phyloP scores from a whole-genome alignment of 2,888 invertebrate genomes.

The Charanyca ferruginea region DNA sequence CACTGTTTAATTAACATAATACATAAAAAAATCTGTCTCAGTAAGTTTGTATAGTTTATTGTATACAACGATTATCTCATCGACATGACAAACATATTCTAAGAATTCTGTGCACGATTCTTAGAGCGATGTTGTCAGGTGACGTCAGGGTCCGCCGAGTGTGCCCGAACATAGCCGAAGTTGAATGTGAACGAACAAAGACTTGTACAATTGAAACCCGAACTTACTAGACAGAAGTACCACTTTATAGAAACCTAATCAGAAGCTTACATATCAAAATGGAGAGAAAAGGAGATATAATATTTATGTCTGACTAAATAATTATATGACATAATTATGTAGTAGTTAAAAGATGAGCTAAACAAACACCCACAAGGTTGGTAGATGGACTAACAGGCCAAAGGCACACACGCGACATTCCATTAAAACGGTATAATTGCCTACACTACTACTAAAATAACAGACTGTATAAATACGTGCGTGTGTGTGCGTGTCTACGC shows the following conservation, averaged over 20 bases:
- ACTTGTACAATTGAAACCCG: conserved; percentile 47
- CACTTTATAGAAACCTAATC: background rate
- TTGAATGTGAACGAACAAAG: conserved; percentile 57
- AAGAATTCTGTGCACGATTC: conserved; percentile 61
- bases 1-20: conserved; percentile 3
- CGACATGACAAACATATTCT: conserved; percentile 41
- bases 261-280: no score
- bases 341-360: no score
- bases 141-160: conserved; percentile 52
- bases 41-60: conserved; percentile 16
- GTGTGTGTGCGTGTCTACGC: no score
- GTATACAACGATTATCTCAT: conserved; percentile 44
- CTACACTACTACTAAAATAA: no score
- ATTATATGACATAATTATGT: no score
- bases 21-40: conserved; percentile 25
- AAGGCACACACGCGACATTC: no score
- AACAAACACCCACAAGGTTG: no score
- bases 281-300: no score
- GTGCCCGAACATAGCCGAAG: conserved; percentile 49
- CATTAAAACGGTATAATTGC: no score
- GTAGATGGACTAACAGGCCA: no score
- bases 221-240: conserved; percentile 25
- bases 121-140: conserved; percentile 46
- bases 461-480: no score
- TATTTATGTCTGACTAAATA: no score